Evolutionary conservation across 2,797 vertebrate genomes (phyloP), one percentile per base, ranked within the genome.

Genomic region (Serranus cabrilla): DNA sequence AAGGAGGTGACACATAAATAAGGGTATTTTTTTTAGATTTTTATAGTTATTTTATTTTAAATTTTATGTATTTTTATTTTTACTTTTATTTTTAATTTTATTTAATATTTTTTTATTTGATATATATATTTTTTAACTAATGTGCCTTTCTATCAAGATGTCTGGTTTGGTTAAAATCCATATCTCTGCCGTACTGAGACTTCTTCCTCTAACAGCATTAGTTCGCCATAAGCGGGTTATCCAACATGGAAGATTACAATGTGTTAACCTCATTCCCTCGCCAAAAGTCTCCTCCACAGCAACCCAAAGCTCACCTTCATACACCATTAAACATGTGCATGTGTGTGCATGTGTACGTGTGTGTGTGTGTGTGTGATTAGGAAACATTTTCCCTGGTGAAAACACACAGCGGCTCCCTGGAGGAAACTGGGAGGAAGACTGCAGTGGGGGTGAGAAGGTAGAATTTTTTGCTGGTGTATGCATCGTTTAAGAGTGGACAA

Each of bases 401-500:
- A 74, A 66, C 37, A 45, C 18, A 75, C 20, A 60, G 23, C 51
- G 21, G 17, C 11, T 72, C 59, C 52, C 62, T 13, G 34, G 52
- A 71, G 72, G 18, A 20, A n/a, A n/a, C 17, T 42, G 45, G 23
- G 49, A 54, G 49, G 14, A 57, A 25, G 55, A 50, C 47, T 34
- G 23, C 12, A 11, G n/a, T 42, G 21, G 40, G 34, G 67, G 9
- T 43, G 54, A 37, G 4, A 54, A 9, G 23, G 60, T 49, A 11
- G n/a, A 75, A 55, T 27, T 75, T 43, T 69, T 55, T 78, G 74
- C 81, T 83, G 23, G 31, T 77, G 73, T 68, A 37, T 76, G 50
- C 52, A 83, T 46, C 71, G 43, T 51, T 65, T 34, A 7, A 5
- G 6, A 79, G 27, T 51, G 56, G 52, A 66, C 69, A 74, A 64